phyloP scores from a whole-genome alignment of 2,888 invertebrate genomes.

The Drosophila acutilabella region DNA sequence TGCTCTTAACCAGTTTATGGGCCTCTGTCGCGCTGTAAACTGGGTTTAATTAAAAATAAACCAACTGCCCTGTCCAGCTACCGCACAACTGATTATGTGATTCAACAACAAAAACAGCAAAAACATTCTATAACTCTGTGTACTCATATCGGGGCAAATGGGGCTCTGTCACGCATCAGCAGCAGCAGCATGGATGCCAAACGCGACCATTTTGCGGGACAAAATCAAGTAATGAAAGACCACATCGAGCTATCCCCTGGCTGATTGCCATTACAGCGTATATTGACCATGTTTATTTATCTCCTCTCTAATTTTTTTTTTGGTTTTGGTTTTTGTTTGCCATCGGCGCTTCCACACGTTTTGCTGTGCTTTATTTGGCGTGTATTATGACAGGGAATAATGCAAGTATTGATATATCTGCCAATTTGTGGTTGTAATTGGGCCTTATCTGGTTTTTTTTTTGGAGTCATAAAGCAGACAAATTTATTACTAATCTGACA shows the following conservation, averaged over 20 bases:
- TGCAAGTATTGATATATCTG: slow-evolving; percentile 3
- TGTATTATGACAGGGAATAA: slow-evolving; percentile 40
- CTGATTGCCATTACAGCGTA: slow-evolving; percentile 47
- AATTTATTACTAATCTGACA: background rate
- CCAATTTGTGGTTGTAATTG: background rate
- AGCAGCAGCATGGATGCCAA: slow-evolving; percentile 12
- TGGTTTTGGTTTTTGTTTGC: slow-evolving; percentile 4
- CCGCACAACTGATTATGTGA: slow-evolving; percentile 58
- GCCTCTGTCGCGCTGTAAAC: slow-evolving; percentile 39
- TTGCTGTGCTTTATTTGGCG: slow-evolving; percentile 17
- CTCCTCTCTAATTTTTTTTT: slow-evolving; percentile 8
- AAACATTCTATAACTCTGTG: slow-evolving; percentile 4
- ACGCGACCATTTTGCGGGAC: slow-evolving; percentile 47
- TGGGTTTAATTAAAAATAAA: slow-evolving; percentile 76
- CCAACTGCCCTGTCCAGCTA: slow-evolving; percentile 29
- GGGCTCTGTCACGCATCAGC: slow-evolving; percentile 42
- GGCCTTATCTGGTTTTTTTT: background rate
- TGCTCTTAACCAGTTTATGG: slow-evolving; percentile 56
- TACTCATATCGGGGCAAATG: slow-evolving; percentile 5
- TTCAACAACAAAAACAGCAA: slow-evolving; percentile 27
- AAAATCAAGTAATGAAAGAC: slow-evolving; percentile 61
- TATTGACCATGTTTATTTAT: slow-evolving; percentile 6
- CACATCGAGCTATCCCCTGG: slow-evolving; percentile 25
- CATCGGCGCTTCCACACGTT: slow-evolving; percentile 17
- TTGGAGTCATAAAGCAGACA: background rate